Evolutionary conservation across 2,113 vertebrate genomes (phyloP).

Genomic region (Catagonus wagneri): DNA sequence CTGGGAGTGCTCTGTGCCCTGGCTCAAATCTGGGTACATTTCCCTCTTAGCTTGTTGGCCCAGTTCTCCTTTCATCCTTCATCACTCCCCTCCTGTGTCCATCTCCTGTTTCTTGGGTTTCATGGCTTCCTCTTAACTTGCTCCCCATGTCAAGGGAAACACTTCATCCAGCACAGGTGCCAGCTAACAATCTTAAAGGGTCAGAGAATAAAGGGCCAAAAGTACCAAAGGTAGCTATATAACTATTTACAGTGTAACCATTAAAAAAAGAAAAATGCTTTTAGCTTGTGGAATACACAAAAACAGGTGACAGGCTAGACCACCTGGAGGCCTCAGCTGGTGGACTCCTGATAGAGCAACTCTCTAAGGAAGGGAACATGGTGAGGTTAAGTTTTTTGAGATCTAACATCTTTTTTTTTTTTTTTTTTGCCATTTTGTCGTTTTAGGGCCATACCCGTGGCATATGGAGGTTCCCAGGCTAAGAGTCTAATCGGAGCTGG

Average conservation of each 20-base stretch:
- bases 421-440: too few species aligned
- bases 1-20: background rate
- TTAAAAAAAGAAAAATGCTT: background rate
- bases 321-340: background rate
- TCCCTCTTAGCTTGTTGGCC: background rate
- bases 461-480: too few species aligned
- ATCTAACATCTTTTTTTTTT: too few species aligned
- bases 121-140: background rate
- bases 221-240: background rate
- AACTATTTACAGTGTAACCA: background rate
- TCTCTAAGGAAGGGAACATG: background rate
- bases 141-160: background rate
- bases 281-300: background rate
- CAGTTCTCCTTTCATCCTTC: background rate
- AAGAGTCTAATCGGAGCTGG: too few species aligned
- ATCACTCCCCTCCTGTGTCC: background rate
- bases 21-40: background rate
- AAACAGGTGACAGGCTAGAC: background rate
- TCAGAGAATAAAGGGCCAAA: slow-evolving; percentile 2
- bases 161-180: background rate
- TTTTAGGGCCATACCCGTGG: too few species aligned
- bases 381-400: background rate
- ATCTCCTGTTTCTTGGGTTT: background rate
- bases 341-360: background rate
- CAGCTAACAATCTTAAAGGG: background rate